Conservation (phyloP, 23 tunicate genomes). For the Halocynthia roretzi region DNA sequence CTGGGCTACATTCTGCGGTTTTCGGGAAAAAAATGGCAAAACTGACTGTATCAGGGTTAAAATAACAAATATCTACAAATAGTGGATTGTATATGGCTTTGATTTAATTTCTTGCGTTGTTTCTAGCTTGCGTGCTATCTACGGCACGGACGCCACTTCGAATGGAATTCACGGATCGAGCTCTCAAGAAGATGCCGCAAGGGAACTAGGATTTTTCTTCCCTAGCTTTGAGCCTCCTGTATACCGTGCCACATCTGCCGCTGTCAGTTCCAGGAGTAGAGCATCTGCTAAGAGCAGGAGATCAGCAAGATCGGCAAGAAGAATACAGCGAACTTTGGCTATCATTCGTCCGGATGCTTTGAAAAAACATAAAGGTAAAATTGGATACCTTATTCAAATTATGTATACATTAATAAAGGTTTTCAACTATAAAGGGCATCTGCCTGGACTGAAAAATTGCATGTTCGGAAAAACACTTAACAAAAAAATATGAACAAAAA, state of each 20-base stretch:
- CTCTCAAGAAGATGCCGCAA: slow-evolving; percentile 80
- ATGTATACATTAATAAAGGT: too few relatives aligned
- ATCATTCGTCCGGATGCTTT: slow-evolving; percentile 91
- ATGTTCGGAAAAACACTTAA: background rate
- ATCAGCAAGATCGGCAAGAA: background rate
- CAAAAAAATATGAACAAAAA: too few relatives aligned
- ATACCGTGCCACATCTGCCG: slow-evolving; percentile 14
- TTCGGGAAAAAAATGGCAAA: background rate
- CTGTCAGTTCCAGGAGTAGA: slow-evolving; percentile 25
- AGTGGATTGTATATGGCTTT: too few relatives aligned
- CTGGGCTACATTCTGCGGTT: background rate
- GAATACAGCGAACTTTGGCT: slow-evolving; percentile 70
- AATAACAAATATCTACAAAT: background rate
- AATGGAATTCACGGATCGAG: slow-evolving; percentile 92
- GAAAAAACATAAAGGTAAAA: slow-evolving; percentile 66
- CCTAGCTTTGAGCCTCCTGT: slow-evolving; percentile 78
- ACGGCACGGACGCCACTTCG: slow-evolving; percentile 79
- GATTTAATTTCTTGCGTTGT: too few relatives aligned
- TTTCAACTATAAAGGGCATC: too few relatives aligned
- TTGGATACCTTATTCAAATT: too few relatives aligned
- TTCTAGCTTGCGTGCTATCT: slow-evolving; percentile 75
- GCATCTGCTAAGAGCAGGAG: slow-evolving; percentile 49
- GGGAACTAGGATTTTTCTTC: slow-evolving; percentile 89
- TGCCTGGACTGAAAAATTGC: background rate
- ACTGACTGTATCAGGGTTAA: background rate